phyloP scores from a whole-genome alignment of 2,113 vertebrate species.

The Neofelis nebulosa region DNA sequence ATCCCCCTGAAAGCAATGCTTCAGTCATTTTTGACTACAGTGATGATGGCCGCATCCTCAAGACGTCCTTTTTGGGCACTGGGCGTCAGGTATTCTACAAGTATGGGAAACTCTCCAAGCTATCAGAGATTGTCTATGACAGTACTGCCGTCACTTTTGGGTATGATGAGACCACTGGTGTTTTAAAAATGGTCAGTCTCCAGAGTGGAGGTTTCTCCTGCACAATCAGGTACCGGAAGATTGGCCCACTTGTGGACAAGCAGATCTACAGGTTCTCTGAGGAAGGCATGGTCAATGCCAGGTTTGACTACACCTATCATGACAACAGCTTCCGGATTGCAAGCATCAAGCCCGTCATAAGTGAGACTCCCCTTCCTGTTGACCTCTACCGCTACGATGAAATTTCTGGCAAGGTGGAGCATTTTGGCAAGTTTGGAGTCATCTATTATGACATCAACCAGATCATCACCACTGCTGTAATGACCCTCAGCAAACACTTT shows the following conservation, averaged over 20 bases:
- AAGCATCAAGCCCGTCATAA: slow-evolving; percentile 98
- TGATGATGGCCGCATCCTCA: slow-evolving; percentile 94
- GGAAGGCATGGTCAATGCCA: slow-evolving; percentile 98
- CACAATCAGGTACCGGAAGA: slow-evolving; percentile 97
- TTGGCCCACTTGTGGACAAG: slow-evolving; percentile 97
- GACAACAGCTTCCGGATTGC: slow-evolving; percentile 99
- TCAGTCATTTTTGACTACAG: slow-evolving; percentile 98
- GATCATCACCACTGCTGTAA: slow-evolving; percentile 98
- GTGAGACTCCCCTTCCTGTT: slow-evolving; percentile 97
- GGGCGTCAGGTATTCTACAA: slow-evolving; percentile 98
- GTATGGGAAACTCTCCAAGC: slow-evolving; percentile 97
- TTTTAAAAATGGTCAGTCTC: slow-evolving; percentile 98
- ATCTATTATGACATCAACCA: slow-evolving; percentile 99
- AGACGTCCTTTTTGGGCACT: slow-evolving; percentile 93
- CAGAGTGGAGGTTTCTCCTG: slow-evolving; percentile 98
- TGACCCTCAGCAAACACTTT: slow-evolving; percentile 99
- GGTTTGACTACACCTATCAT: slow-evolving; percentile 98
- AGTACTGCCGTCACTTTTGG: slow-evolving; percentile 97
- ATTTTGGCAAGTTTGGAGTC: slow-evolving; percentile 99
- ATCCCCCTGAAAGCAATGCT: slow-evolving; percentile 97
- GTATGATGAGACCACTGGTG: slow-evolving; percentile 96
- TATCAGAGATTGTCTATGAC: slow-evolving; percentile 96
- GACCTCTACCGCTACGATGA: slow-evolving; percentile 98
- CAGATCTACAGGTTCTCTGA: slow-evolving; percentile 99
- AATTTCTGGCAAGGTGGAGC: slow-evolving; percentile 99